Conservation (phyloP, 1,140 invertebrate species). For the Drosophila fuyamai region DNA sequence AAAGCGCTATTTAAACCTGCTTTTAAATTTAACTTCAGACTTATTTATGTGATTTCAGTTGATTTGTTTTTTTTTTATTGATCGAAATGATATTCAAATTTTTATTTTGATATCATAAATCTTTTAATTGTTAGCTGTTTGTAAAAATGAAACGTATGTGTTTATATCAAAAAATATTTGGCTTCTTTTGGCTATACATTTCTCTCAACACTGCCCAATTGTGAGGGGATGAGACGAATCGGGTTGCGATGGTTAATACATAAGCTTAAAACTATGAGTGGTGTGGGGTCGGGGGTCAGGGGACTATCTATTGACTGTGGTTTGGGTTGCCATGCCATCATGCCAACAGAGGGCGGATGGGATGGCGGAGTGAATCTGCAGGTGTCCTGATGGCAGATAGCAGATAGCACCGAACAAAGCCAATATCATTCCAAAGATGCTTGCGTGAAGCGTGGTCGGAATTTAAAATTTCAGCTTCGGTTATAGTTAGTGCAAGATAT, state of each 20-base stretch:
- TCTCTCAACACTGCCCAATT: conserved; percentile 11
- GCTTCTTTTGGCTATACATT: not conserved
- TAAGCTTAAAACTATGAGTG: conserved; percentile 49
- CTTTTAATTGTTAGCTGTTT: too few relatives aligned
- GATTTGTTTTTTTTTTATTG: too few relatives aligned
- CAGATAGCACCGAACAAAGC: conserved; percentile 27
- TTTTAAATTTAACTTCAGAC: too few relatives aligned
- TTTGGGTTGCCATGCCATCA: conserved; percentile 10
- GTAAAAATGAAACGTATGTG: too few relatives aligned
- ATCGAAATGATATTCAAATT: too few relatives aligned
- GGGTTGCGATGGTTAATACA: conserved; percentile 33
- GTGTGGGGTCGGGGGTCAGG: conserved; percentile 9
- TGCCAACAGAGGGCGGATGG: not conserved
- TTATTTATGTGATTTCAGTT: too few relatives aligned
- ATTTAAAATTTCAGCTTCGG: conserved; percentile 26
- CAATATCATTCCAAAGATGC: conserved; percentile 42
- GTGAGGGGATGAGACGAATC: not conserved
- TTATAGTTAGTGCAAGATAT: conserved; percentile 21
- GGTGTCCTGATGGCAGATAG: conserved; percentile 35
- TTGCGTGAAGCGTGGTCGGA: conserved; percentile 21
- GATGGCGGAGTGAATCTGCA: conserved; percentile 13
- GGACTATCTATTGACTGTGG: conserved; percentile 17
- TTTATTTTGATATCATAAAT: too few relatives aligned
- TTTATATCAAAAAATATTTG: not conserved
- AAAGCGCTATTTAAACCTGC: too few relatives aligned